Evolutionary conservation across 2,113 vertebrate genomes (phyloP).

Genomic region (Myodes glareolus): DNA sequence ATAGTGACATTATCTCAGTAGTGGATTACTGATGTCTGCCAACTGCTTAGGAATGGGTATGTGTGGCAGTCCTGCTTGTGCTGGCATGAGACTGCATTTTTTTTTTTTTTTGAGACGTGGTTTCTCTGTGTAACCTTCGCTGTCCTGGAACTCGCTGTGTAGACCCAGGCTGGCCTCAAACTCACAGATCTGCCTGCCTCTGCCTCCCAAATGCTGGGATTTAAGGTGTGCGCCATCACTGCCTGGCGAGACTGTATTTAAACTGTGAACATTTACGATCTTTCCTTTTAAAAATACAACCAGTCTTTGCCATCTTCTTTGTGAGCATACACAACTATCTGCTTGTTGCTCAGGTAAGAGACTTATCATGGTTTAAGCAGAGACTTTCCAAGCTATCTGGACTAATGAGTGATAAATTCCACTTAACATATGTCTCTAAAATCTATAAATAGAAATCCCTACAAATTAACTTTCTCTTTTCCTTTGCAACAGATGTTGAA

Average conservation of each 20-base stretch:
- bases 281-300: conserved; percentile 45
- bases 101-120: too few species aligned
- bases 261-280: background rate
- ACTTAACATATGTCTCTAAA: conserved; percentile 52
- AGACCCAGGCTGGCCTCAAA: too few species aligned
- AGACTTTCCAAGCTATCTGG: conserved; percentile 37
- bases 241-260: background rate
- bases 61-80: background rate
- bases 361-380: conserved; percentile 28
- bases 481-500: conserved; percentile 51
- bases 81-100: background rate
- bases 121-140: too few species aligned
- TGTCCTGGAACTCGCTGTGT: too few species aligned
- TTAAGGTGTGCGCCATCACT: too few species aligned
- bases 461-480: background rate
- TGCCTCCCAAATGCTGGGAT: too few species aligned
- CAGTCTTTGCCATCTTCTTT: conserved; percentile 8
- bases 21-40: conserved; percentile 31
- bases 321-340: background rate
- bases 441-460: conserved; percentile 16
- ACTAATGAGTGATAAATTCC: conserved; percentile 50
- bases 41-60: background rate
- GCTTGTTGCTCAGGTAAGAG: background rate
- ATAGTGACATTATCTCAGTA: background rate
- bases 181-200: too few species aligned